phyloP scores from a whole-genome alignment of 1,140 invertebrate species.

The Eriocheir sinensis region DNA sequence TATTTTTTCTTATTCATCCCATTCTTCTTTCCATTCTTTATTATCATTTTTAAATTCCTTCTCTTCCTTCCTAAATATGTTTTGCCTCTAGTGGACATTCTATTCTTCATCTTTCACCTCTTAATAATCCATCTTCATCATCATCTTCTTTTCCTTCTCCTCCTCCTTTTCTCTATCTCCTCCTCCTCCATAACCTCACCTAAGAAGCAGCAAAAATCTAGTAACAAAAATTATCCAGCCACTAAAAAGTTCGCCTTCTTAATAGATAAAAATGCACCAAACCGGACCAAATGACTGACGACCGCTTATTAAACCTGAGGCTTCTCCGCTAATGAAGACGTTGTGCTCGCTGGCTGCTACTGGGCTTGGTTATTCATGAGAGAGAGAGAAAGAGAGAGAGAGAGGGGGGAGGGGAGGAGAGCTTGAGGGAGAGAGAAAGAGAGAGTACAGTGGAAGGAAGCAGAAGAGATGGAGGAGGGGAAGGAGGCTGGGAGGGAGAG shows the following conservation, averaged over 20 bases:
- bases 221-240: too few species aligned
- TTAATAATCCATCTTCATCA: neutral
- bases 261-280: neutral
- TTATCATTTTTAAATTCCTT: too few species aligned
- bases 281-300: neutral
- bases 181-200: neutral
- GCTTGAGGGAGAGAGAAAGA: too few species aligned
- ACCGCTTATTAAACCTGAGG: neutral
- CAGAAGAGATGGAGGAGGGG: too few species aligned
- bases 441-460: too few species aligned
- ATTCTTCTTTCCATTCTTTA: neutral
- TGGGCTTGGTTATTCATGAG: neutral
- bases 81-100: too few species aligned
- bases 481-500: too few species aligned
- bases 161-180: constrained; percentile 9
- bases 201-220: too few species aligned
- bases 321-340: neutral
- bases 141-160: neutral
- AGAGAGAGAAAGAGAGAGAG: too few species aligned
- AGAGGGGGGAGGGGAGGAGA: too few species aligned
- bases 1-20: neutral
- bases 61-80: too few species aligned
- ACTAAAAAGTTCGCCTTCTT: neutral
- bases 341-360: neutral
- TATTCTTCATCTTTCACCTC: too few species aligned